Conservation (phyloP, 1,140 invertebrate species). For the Drosophila mayri region DNA sequence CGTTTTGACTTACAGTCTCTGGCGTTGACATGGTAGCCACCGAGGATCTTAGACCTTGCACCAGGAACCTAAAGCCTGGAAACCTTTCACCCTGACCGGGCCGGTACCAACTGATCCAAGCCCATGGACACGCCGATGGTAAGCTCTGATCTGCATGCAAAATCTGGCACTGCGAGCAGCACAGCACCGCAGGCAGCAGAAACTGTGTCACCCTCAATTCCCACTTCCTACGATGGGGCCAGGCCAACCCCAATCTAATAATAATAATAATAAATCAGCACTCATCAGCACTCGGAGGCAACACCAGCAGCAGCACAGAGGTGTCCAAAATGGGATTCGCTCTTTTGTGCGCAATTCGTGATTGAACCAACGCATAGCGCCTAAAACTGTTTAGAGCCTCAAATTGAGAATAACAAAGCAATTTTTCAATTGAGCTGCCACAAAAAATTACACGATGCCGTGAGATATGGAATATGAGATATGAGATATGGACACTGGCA, state of each 20-base stretch:
- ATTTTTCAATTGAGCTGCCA: conserved; percentile 76
- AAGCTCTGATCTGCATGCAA: conserved; percentile 12
- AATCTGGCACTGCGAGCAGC: neutral
- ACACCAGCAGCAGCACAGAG: conserved; percentile 15
- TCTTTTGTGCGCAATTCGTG: conserved; percentile 68
- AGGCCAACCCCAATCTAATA: conserved; percentile 50
- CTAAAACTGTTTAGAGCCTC: conserved; percentile 75
- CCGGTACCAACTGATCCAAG: conserved; percentile 34
- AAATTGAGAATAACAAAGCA: conserved; percentile 83
- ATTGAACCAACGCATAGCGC: conserved; percentile 67
- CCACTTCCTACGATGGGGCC: conserved; percentile 58
- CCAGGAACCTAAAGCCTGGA: conserved; percentile 13
- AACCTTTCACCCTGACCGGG: conserved; percentile 49
- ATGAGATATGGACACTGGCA: conserved; percentile 10
- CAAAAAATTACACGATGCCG: conserved; percentile 53
- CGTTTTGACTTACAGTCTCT: conserved; percentile 32
- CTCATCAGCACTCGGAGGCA: conserved; percentile 20
- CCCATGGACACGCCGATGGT: conserved; percentile 21
- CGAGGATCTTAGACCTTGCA: conserved; percentile 21
- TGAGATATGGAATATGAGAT: conserved; percentile 26
- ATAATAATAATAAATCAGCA: conserved; percentile 70
- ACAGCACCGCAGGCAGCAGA: conserved; percentile 16
- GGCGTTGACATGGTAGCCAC: conserved; percentile 3
- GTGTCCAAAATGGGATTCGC: conserved; percentile 47
- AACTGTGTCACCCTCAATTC: conserved; percentile 69